These are phyloP conservation scores for Tachysurus vachellii DNA, from an alignment of 2,113 vertebrate genomes.

Conservation along the genomic window DNA sequence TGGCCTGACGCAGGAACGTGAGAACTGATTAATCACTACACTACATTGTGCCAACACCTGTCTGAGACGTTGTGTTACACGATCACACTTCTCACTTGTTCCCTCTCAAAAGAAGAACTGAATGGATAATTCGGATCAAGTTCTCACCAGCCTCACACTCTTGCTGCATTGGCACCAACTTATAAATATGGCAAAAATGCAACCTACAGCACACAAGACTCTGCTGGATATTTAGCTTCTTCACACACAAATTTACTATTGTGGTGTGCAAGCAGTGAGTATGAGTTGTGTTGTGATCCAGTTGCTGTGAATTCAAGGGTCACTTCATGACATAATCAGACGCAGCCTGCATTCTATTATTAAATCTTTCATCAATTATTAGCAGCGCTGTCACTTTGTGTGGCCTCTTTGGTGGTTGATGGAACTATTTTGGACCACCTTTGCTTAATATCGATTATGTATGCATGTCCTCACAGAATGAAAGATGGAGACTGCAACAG, in stretches of 20 bases:
- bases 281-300: not conserved
- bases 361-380: conserved; percentile 48
- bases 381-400: conserved; percentile 22
- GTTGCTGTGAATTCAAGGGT: not conserved
- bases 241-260: no score
- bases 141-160: not conserved
- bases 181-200: not conserved
- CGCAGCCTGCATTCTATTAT: conserved; percentile 41
- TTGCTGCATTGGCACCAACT: not conserved
- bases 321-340: not conserved
- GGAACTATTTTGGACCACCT: conserved; percentile 32
- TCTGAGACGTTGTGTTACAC: not conserved
- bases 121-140: not conserved
- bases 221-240: not conserved
- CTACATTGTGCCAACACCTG: conserved; percentile 1
- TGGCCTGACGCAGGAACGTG: conserved; percentile 11
- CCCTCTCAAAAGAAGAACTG: not conserved
- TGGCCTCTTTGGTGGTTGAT: conserved; percentile 14
- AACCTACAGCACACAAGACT: not conserved
- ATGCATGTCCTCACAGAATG: conserved; percentile 18
- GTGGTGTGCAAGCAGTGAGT: no score
- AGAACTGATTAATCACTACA: not conserved
- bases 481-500: not conserved
- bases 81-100: conserved; percentile 4
- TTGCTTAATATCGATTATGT: conserved; percentile 26